Evolutionary conservation across 2,113 vertebrate species (phyloP), one percentile per base, ranked within the genome.

Genomic region (Melierax canorus): DNA sequence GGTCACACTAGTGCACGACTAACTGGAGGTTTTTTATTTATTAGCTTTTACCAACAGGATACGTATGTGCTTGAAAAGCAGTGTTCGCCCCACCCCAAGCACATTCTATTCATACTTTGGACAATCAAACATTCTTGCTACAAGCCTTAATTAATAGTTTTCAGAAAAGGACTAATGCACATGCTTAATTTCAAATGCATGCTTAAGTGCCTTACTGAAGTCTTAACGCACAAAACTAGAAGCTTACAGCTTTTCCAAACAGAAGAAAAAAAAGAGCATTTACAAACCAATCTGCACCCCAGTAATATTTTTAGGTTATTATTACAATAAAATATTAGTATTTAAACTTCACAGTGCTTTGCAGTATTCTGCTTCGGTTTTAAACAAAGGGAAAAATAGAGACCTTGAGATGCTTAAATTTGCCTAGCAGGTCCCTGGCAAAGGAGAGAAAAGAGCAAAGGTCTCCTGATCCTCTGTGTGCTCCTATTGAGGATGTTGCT

Each of bases 141-240:
- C 27, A 76, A 92, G 73, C 48, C 66, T 59, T 91, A 81, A 94
- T 95, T 95, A 97, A 81, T 50, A 95, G 92, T 50, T 63, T 77
- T 91, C 83, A 91, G 86, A 68, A 69, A 89, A 87, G 62, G 43
- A 90, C 73, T 95, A 94, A 95, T 50, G 58, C 36, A 92, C 64
- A 51, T 19, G 66, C 58, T 73, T 85, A n/a, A 85, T 86, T 97
- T 94, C 74, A 76, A 85, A 75, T 50, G 24, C 0, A 1, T 78
- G 91, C 58, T 87, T 88, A 92, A 94, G 91, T 73, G 84, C 77
- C 66, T 87, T 66, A 45, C 84, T 69, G 69, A 91, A 97, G 78
- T 82, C 74, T 87, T 81, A 92, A 81, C 5, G 2, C 26, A 64
- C 32, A 43, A 85, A 74, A 69, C 62, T 32, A 75, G 73, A 90